These are phyloP conservation scores for Melanotaenia parkinsoni DNA, from an alignment of 2,797 vertebrate species.

Conservation along the genomic window DNA sequence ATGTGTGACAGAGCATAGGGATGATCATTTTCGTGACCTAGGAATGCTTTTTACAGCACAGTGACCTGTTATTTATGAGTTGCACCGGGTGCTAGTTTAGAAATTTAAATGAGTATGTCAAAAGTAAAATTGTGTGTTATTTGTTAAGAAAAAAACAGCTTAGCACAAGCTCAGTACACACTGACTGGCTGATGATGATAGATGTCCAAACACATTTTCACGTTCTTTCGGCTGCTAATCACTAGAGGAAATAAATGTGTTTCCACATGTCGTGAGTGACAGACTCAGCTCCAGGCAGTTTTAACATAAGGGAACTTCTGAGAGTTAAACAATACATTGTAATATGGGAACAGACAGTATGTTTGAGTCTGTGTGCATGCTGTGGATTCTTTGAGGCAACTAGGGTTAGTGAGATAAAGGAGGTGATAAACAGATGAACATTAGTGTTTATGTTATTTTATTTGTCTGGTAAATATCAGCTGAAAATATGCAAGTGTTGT, in stretches of 20 bases:
- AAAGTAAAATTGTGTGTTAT: conserved; percentile 6
- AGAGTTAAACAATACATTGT: background rate
- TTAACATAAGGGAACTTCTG: conserved; percentile 25
- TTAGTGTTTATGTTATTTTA: background rate
- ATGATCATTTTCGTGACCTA: conserved; percentile 37
- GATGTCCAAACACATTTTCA: conserved; percentile 56
- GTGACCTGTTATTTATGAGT: conserved; percentile 41
- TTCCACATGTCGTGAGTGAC: conserved; percentile 40
- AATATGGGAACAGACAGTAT: background rate
- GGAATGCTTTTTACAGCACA: conserved; percentile 41
- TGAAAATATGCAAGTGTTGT: conserved; percentile 4
- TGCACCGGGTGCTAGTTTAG: conserved; percentile 47
- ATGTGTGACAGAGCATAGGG: conserved; percentile 28
- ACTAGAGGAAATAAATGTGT: conserved; percentile 54
- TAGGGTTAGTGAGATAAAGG: background rate
- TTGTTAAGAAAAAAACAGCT: background rate
- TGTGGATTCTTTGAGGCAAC: background rate
- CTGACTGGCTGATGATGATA: conserved; percentile 70
- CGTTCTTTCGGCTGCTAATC: conserved; percentile 40
- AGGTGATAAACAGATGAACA: background rate
- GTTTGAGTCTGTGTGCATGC: background rate
- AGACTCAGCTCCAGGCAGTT: conserved; percentile 35
- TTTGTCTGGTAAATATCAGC: background rate
- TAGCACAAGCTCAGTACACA: conserved; percentile 27
- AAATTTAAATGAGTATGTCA: conserved; percentile 31